These are phyloP conservation scores for Carapus acus DNA, from an alignment of 2,797 vertebrate species.

Conservation along the genomic window DNA sequence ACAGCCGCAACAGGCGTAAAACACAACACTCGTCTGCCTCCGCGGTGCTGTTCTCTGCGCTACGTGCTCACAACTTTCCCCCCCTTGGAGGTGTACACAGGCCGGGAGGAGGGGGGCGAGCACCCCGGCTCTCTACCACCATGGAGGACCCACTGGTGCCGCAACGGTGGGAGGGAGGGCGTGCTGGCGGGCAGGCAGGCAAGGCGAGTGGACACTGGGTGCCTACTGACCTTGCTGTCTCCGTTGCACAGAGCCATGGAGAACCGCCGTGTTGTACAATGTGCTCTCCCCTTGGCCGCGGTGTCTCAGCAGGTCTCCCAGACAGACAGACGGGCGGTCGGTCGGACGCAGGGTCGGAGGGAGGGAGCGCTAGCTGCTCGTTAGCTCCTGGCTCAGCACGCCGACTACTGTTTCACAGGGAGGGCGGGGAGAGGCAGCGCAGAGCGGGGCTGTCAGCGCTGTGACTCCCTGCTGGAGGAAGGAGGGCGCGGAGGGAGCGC, in stretches of 20 bases:
- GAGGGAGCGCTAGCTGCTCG: slow-evolving; percentile 14
- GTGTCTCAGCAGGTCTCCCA: slow-evolving; percentile 54
- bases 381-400: slow-evolving; percentile 49
- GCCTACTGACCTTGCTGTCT: slow-evolving; percentile 92
- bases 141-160: slow-evolving; percentile 15
- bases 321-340: slow-evolving; percentile 43
- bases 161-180: too few relatives aligned
- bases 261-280: slow-evolving; percentile 64
- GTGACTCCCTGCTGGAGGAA: slow-evolving; percentile 29
- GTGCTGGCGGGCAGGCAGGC: too few relatives aligned
- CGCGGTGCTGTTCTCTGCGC: slow-evolving; percentile 24
- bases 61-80: slow-evolving; percentile 59
- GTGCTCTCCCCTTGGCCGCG: slow-evolving; percentile 53
- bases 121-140: slow-evolving; percentile 14
- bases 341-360: slow-evolving; percentile 41
- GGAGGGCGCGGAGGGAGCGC: slow-evolving; percentile 31
- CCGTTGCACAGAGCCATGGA: slow-evolving; percentile 97
- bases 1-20: slow-evolving; percentile 59
- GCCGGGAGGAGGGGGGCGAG: slow-evolving; percentile 53
- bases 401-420: slow-evolving; percentile 55
- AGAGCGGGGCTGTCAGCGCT: slow-evolving; percentile 23
- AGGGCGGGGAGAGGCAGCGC: slow-evolving; percentile 17
- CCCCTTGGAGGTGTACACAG: slow-evolving; percentile 55
- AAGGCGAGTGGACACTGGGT: background rate
- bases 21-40: slow-evolving; percentile 16